Evolutionary conservation across 2,888 invertebrate genomes (phyloP).

Genomic region (Diarsia dahlii): DNA sequence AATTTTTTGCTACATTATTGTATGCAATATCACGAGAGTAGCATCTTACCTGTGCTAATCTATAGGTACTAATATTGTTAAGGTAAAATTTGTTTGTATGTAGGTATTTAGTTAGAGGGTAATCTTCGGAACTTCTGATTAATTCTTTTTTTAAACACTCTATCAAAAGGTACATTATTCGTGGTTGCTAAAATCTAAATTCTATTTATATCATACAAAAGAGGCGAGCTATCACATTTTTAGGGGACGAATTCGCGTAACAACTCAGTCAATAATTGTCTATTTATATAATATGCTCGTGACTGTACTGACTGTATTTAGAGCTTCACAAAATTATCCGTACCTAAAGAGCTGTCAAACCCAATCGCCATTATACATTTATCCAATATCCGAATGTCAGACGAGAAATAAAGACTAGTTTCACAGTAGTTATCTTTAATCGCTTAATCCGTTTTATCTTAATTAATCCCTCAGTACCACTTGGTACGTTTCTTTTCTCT

Average conservation of each 20-base stretch:
- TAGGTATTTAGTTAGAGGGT: too few species aligned
- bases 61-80: too few species aligned
- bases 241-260: too few species aligned
- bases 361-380: conserved; percentile 10
- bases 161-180: too few species aligned
- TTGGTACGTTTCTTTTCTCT: conserved; percentile 37
- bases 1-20: not conserved
- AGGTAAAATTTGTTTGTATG: too few species aligned
- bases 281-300: not conserved
- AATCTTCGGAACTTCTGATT: too few species aligned
- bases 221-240: too few species aligned
- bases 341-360: conserved; percentile 20
- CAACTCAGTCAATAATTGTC: too few species aligned
- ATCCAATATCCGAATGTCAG: conserved; percentile 25
- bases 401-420: conserved; percentile 19
- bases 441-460: conserved; percentile 61
- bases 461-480: conserved; percentile 60
- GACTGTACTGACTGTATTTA: not conserved
- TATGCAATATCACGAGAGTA: not conserved
- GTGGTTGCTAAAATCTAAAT: too few species aligned
- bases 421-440: conserved; percentile 42
- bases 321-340: not conserved
- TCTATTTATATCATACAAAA: too few species aligned
- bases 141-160: too few species aligned
- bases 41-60: not conserved